These are phyloP conservation scores for Platyscapa corneri DNA, from an alignment of 1,140 invertebrate genomes.

Conservation along the genomic window DNA sequence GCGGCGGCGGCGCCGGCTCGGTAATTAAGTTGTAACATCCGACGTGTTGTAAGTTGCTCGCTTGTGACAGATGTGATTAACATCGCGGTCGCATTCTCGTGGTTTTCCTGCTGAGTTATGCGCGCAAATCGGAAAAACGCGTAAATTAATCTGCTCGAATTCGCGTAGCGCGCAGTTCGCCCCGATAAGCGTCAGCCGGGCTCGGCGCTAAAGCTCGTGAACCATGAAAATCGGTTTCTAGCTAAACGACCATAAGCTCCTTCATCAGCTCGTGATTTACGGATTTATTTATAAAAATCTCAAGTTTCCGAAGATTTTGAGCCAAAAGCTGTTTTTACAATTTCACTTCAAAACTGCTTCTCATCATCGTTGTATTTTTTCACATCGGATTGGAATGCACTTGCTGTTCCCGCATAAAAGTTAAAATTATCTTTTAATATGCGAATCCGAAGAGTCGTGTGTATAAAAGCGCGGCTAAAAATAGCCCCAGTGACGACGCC, in stretches of 20 bases:
- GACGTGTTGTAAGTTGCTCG: too few species aligned
- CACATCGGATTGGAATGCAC: conserved; percentile 41
- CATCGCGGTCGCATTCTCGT: too few species aligned
- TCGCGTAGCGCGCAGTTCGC: too few species aligned
- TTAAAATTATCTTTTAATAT: conserved; percentile 48
- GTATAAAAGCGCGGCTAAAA: conserved; percentile 24
- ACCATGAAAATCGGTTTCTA: not conserved
- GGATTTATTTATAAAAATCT: conserved; percentile 50
- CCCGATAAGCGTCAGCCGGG: not conserved
- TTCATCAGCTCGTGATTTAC: conserved; percentile 37
- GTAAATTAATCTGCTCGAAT: too few species aligned
- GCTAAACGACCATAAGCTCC: not conserved
- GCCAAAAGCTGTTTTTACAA: conserved; percentile 37
- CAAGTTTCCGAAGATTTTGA: conserved; percentile 27
- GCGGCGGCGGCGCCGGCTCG: too few species aligned
- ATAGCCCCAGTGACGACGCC: conserved; percentile 14
- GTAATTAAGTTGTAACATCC: too few species aligned
- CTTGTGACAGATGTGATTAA: too few species aligned
- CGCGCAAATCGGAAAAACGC: too few species aligned
- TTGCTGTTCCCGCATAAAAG: conserved; percentile 34
- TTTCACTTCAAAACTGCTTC: not conserved
- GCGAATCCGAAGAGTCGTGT: not conserved
- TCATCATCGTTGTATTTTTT: conserved; percentile 10
- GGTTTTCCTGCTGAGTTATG: too few species aligned
- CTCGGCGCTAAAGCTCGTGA: not conserved